These are phyloP conservation scores for Cynocephalus volans DNA, from an alignment of 2,113 vertebrate species.

Conservation along the genomic window DNA sequence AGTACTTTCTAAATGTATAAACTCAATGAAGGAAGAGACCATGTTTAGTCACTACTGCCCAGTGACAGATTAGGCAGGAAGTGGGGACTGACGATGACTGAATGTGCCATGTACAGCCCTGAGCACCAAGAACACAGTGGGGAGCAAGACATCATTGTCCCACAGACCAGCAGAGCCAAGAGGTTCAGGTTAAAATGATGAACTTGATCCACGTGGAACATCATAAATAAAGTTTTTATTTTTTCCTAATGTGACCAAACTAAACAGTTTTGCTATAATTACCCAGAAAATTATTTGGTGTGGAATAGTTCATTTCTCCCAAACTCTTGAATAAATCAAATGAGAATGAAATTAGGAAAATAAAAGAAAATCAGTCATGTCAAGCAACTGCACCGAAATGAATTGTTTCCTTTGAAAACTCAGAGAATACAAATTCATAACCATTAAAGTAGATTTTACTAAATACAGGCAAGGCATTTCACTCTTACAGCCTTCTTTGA, in stretches of 20 bases:
- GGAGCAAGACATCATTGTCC: neutral
- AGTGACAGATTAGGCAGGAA: neutral
- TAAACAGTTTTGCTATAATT: neutral
- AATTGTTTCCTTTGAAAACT: conserved; percentile 39
- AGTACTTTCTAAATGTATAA: neutral
- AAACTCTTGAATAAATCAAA: neutral
- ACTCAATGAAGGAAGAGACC: neutral
- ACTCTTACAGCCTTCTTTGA: neutral
- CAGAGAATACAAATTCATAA: neutral
- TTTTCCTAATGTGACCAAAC: neutral
- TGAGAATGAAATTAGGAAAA: neutral
- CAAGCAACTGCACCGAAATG: neutral
- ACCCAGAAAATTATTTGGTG: neutral
- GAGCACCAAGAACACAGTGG: neutral
- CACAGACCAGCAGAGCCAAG: neutral
- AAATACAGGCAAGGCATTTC: neutral
- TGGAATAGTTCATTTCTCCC: neutral
- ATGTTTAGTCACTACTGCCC: neutral
- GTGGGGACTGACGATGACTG: neutral
- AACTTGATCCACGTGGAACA: neutral
- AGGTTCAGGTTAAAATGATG: neutral
- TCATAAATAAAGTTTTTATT: conserved; percentile 28
- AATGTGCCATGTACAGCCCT: neutral
- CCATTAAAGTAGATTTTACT: neutral
- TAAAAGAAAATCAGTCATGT: conserved; percentile 5